These are phyloP conservation scores for Troides oblongomaculatus DNA, from an alignment of 2,888 invertebrate species.

Conservation along the genomic window DNA sequence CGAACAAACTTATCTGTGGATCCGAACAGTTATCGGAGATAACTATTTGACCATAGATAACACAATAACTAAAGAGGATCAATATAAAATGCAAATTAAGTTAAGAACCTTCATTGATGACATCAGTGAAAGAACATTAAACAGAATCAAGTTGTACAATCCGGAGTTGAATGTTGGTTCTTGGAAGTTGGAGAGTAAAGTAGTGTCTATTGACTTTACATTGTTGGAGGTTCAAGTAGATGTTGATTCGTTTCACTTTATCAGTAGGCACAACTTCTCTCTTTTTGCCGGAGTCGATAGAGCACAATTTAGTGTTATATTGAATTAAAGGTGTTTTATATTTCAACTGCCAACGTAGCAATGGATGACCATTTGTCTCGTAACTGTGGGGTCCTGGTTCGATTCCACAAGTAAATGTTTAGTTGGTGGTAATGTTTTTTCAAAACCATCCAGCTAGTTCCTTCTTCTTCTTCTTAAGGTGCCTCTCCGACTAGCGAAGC, in stretches of 20 bases:
- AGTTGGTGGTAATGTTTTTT: too few species aligned
- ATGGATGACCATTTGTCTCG: too few species aligned
- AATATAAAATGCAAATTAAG: constrained; percentile 42
- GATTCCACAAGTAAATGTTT: too few species aligned
- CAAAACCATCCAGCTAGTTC: too few species aligned
- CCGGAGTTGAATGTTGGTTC: constrained; percentile 39
- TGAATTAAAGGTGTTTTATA: constrained; percentile 34
- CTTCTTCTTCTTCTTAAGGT: too few species aligned
- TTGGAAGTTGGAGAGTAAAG: constrained; percentile 44
- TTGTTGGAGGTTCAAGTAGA: constrained; percentile 45
- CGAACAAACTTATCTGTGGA: constrained; percentile 41
- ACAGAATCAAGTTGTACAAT: constrained; percentile 50
- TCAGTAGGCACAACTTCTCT: constrained; percentile 42
- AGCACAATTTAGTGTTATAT: constrained; percentile 44
- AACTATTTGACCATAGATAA: constrained; percentile 33
- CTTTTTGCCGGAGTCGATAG: constrained; percentile 55
- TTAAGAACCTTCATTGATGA: constrained; percentile 42
- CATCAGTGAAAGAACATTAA: constrained; percentile 38
- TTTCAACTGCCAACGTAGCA: background rate
- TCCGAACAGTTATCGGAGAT: constrained; percentile 36
- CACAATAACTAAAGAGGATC: constrained; percentile 20
- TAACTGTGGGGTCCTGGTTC: too few species aligned
- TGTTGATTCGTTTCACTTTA: constrained; percentile 42
- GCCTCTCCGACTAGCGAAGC: too few species aligned
- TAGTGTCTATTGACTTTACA: constrained; percentile 33